Base-by-base conservation (phyloP, 2,888 invertebrate species). In the Capitulum mitella region DNA sequence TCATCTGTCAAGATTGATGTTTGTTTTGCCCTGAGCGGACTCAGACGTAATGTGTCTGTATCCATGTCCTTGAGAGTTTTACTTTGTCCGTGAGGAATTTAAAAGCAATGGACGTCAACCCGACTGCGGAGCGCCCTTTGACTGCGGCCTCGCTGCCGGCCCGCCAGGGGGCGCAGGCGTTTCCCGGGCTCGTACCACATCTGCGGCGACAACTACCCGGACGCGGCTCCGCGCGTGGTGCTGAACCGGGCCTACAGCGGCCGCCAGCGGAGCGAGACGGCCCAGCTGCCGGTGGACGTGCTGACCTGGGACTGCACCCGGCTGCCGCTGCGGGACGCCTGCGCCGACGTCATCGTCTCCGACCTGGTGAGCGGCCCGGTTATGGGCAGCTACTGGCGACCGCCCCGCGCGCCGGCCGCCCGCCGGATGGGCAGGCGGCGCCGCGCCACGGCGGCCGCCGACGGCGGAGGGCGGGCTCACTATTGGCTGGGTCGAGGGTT, bases 271-370 rank as follows among this genome's bases (percentile, higher is more conserved):
- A 29, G 32, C 43, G 29, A 46, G 14, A 32, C 29, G 10, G 5
- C 19, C 1, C 29, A 76, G 19, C 77, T 85, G 54, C 81, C 82
- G 19, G 80, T 86, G n/a, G 87, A 88, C 83, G 82, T 87, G 10
- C 79, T 87, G 14, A 83, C 83, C 54, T 90, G 89, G 89, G 87
- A 88, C 84, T 86, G 86, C 1, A 85, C 85, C 3, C 82, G 84
- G 40, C 83, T 90, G 78, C 89, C 90, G 14, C 83, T 90, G 26
- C 84, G 83, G 79, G 85, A 87, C 82, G 84, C 85, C 3, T 86
- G 84, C 76, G 86, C 89, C 2, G 89, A 90, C 83, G 86, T 88
- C 19, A 86, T 90, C 80, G 87, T 89, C 61, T 88, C 89, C 14
- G 90, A 90, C 83, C 83, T 90, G 84, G 87, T 86, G 81, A 80